Conservation (phyloP, 2,113 vertebrate genomes). For the Cheilinus undulatus region DNA sequence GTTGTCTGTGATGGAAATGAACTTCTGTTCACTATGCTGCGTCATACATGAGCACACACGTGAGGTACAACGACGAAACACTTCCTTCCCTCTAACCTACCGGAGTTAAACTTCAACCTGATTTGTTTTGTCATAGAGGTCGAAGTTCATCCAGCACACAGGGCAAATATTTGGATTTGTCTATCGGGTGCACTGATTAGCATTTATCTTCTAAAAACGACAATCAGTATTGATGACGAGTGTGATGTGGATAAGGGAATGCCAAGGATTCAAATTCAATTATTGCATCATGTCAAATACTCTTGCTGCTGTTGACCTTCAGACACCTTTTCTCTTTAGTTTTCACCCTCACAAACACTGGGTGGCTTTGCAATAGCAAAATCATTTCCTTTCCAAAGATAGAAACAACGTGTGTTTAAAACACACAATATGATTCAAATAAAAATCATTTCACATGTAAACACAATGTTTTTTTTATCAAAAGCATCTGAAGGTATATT, state of each 20-base stretch:
- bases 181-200: background rate
- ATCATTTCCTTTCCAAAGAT: no score
- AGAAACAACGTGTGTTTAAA: no score
- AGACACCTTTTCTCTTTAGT: background rate
- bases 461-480: no score
- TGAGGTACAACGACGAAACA: background rate
- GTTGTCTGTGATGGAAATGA: background rate
- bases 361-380: no score
- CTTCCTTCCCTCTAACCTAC: no score
- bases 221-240: background rate
- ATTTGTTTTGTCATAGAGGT: background rate
- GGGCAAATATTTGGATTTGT: background rate
- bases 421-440: no score
- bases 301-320: no score
- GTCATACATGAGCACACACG: background rate
- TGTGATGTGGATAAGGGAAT: background rate
- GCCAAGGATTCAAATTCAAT: background rate
- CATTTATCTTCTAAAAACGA: background rate
- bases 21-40: background rate
- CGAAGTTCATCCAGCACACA: background rate
- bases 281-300: no score
- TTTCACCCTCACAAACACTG: conserved; percentile 1
- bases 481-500: no score
- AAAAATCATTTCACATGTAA: no score
- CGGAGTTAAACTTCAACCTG: background rate